Evolutionary conservation across 2,113 vertebrate genomes (phyloP).

Genomic region (Shinisaurus crocodilurus): DNA sequence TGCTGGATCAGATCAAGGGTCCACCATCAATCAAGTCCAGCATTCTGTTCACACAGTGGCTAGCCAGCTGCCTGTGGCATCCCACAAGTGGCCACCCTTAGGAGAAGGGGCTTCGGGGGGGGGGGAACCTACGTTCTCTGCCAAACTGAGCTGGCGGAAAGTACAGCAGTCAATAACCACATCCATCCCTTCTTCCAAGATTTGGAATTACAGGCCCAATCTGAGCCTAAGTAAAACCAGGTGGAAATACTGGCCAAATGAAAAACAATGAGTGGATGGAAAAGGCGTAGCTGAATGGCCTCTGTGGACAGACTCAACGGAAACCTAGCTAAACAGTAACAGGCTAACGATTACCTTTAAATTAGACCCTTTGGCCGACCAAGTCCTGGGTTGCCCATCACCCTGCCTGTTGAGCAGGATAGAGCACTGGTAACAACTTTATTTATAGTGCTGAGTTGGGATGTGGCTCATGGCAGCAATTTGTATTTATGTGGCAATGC

Average conservation of each 20-base stretch:
- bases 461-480: slow-evolving; percentile 28
- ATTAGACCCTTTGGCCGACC: slow-evolving; percentile 9
- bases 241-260: not conserved
- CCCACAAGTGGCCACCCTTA: too few species aligned
- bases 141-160: not conserved
- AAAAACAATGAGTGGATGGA: slow-evolving; percentile 18
- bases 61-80: too few species aligned
- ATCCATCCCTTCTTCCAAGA: not conserved
- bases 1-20: too few species aligned
- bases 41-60: too few species aligned
- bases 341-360: slow-evolving; percentile 35
- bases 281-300: not conserved
- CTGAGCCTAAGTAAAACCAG: accelerated
- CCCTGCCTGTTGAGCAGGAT: not conserved
- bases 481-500: not conserved
- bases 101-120: not conserved
- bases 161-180: not conserved
- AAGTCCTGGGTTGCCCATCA: not conserved
- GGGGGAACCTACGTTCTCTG: too few species aligned
- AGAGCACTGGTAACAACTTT: slow-evolving; percentile 49
- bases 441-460: slow-evolving; percentile 58
- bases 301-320: slow-evolving; percentile 19
- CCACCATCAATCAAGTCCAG: too few species aligned
- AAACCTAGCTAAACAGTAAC: not conserved
- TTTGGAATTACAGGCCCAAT: not conserved